Percentiles rank a stretch among this genome's conserved stretches.
Conservation (phyloP, 92 coral and sea anemone species). For the Porites evermanni region DNA sequence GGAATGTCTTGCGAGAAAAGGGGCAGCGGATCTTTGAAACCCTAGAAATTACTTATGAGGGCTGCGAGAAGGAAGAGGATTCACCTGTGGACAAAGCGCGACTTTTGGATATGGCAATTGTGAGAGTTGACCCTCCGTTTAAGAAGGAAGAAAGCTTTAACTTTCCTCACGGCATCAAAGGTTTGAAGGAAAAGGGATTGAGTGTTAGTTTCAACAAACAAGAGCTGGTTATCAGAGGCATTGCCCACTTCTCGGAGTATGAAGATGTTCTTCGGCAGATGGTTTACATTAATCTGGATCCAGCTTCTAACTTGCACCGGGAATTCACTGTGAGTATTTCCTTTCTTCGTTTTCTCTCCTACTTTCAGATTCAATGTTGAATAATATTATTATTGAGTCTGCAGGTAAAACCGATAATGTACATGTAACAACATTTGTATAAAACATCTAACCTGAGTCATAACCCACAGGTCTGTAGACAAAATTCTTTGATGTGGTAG, state of each 20-base stretch:
- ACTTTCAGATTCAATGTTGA: not conserved
- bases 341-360: not conserved
- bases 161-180: constrained; percentile 68
- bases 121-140: constrained; percentile 83
- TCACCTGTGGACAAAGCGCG: constrained; percentile 67
- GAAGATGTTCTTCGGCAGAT: constrained; percentile 77
- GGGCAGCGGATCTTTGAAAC: constrained; percentile 79
- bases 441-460: too few relatives aligned
- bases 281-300: constrained; percentile 71
- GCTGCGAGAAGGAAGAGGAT: constrained; percentile 57
- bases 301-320: constrained; percentile 53
- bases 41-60: constrained; percentile 60
- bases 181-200: constrained; percentile 73
- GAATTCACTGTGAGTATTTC: constrained; percentile 76
- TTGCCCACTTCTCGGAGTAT: constrained; percentile 84
- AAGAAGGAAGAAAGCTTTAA: constrained; percentile 77
- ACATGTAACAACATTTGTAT: too few relatives aligned
- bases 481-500: too few relatives aligned
- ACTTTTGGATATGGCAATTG: constrained; percentile 76
- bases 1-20: constrained; percentile 50
- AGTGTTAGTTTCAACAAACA: constrained; percentile 61
- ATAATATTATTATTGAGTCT: not conserved
- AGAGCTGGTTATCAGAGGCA: constrained; percentile 85
- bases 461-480: too few relatives aligned
- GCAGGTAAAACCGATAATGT: too few relatives aligned